A percentile compares a stretch with the other conserved stretches of the same genome.
These are phyloP conservation scores for Florisuga fusca DNA, from an alignment of 2,797 vertebrate species.

Conservation along the genomic window DNA sequence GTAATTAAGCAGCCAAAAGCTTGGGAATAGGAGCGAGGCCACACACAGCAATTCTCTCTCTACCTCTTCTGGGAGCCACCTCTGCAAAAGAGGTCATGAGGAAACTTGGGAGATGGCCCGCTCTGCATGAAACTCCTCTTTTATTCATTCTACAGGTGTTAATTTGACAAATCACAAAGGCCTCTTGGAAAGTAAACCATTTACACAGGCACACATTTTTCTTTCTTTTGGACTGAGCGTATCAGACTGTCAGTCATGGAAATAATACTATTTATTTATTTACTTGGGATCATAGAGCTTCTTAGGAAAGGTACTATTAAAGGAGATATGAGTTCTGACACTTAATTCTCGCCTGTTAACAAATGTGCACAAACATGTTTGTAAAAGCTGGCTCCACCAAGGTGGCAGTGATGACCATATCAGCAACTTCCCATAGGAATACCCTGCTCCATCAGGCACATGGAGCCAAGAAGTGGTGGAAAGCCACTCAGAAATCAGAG, in stretches of 20 bases:
- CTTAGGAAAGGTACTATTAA: background rate
- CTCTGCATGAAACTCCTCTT: slow-evolving; percentile 27
- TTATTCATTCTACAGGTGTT: slow-evolving; percentile 67
- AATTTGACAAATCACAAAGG: slow-evolving; percentile 79
- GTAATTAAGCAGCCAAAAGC: slow-evolving; percentile 72
- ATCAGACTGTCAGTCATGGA: background rate
- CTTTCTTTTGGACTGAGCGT: background rate
- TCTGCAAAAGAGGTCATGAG: slow-evolving; percentile 35
- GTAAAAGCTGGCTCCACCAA: background rate
- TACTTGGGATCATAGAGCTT: background rate
- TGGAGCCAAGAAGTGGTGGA: background rate
- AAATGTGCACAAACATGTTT: fast-evolving
- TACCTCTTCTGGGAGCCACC: background rate
- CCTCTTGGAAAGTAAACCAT: slow-evolving; percentile 22
- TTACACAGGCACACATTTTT: background rate
- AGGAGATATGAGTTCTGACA: background rate
- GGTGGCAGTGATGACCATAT: background rate
- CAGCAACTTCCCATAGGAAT: background rate
- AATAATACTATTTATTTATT: background rate
- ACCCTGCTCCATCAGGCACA: background rate
- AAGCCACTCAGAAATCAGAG: background rate
- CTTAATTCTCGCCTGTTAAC: background rate
- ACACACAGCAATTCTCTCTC: slow-evolving; percentile 48
- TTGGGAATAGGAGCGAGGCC: slow-evolving; percentile 60
- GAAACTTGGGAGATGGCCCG: slow-evolving; percentile 60